Evolutionary conservation across 2,888 invertebrate genomes (phyloP).

Genomic region (Steromphala cineraria): DNA sequence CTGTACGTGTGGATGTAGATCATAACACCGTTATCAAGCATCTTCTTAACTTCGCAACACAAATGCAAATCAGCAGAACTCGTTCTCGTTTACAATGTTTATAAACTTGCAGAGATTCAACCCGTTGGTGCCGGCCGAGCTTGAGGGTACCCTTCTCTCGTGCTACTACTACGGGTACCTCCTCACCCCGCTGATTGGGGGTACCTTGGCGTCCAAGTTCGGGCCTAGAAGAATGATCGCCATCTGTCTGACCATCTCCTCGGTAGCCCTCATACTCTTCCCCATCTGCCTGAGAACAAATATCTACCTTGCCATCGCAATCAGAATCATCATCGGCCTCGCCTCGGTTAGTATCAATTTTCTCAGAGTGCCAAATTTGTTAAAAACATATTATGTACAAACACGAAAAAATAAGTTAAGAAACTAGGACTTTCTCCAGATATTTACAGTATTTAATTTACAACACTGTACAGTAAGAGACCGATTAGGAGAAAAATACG

Average conservation of each 20-base stretch:
- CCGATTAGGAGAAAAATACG: no score
- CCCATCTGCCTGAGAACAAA: conserved; percentile 14
- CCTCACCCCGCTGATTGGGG: conserved; percentile 23
- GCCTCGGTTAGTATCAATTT: not conserved
- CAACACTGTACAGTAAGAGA: no score
- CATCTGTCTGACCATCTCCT: not conserved
- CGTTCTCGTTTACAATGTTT: no score
- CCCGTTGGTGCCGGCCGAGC: not conserved
- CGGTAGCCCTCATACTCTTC: not conserved
- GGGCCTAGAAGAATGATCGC: conserved; percentile 21
- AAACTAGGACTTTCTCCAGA: no score
- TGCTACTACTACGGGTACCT: conserved; percentile 27
- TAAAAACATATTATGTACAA: no score
- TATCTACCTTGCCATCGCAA: conserved; percentile 12
- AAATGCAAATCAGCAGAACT: no score
- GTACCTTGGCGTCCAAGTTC: not conserved
- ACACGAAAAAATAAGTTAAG: no score
- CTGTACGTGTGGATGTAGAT: no score
- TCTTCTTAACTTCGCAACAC: no score
- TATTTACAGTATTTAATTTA: no score
- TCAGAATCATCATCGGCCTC: conserved; percentile 10
- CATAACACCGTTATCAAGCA: no score
- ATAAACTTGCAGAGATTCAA: not conserved
- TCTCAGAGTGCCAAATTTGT: no score
- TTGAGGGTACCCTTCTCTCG: conserved; percentile 21